A percentile compares a stretch with the other conserved stretches of the same genome.
Evolutionary conservation across 1,140 invertebrate genomes (phyloP).

Genomic region (Drosophila erecta): DNA sequence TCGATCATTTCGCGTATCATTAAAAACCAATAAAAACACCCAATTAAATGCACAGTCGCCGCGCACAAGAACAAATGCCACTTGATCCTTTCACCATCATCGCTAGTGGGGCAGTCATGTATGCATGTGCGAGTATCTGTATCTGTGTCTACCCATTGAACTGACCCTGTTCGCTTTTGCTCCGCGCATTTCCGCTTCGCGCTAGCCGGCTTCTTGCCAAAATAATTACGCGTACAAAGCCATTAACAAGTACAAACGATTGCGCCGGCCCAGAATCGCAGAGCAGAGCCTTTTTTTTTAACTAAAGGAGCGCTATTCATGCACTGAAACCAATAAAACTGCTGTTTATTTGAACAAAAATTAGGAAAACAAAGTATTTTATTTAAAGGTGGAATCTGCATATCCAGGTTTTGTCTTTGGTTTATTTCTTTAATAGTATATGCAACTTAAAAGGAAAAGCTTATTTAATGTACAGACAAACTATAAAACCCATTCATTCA

Average conservation of each 20-base stretch:
- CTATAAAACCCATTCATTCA: too few species aligned
- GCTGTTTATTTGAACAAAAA: too few species aligned
- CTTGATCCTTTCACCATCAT: constrained; percentile 75
- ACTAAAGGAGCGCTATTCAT: neutral
- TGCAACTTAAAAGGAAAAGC: too few species aligned
- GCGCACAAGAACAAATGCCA: constrained; percentile 74
- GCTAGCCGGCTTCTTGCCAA: constrained; percentile 76
- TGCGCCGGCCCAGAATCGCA: constrained; percentile 54
- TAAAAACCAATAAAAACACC: constrained; percentile 83
- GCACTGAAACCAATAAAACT: neutral
- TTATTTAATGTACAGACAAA: too few species aligned
- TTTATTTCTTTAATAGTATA: too few species aligned
- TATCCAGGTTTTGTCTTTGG: too few species aligned
- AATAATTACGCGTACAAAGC: constrained; percentile 83
- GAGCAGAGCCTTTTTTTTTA: constrained; percentile 20
- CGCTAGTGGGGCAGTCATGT: constrained; percentile 44
- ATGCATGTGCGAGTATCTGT: neutral
- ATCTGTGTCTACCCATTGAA: constrained; percentile 9
- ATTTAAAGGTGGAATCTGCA: too few species aligned
- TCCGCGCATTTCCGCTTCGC: constrained; percentile 65
- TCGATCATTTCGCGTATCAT: constrained; percentile 83
- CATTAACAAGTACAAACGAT: constrained; percentile 83
- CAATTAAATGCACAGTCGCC: constrained; percentile 75
- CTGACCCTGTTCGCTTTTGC: constrained; percentile 32
- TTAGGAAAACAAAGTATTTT: too few species aligned